Evolutionary conservation across 1,140 invertebrate genomes (phyloP).

Genomic region (Eriocheir sinensis): DNA sequence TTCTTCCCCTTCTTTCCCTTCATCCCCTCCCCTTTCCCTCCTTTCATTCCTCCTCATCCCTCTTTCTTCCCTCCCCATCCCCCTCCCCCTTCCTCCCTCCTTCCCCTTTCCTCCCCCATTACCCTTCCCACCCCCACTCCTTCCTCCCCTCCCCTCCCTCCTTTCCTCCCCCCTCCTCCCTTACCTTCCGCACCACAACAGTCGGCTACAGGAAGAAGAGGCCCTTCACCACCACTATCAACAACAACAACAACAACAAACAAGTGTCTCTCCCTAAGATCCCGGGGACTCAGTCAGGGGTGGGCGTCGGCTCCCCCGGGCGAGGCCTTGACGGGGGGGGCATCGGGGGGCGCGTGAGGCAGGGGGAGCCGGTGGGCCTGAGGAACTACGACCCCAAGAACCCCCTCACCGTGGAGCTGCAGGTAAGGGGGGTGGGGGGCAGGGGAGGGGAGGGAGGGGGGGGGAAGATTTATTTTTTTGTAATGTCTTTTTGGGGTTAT

Average conservation of each 20-base stretch:
- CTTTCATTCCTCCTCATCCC: no score
- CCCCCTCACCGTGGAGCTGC: constrained; percentile 77
- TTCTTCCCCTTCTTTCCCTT: background rate
- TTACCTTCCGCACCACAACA: background rate
- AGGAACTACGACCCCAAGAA: constrained; percentile 77
- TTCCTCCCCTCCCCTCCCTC: background rate
- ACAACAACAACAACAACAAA: constrained; percentile 51
- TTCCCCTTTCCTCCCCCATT: background rate
- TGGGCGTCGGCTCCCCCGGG: constrained; percentile 25
- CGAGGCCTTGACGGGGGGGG: background rate
- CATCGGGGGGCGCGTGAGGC: background rate
- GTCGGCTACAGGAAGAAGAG: constrained; percentile 48
- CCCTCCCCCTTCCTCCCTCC: no score
- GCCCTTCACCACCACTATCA: background rate
- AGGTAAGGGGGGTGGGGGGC: constrained; percentile 46
- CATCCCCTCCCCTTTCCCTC: background rate
- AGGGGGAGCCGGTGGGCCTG: constrained; percentile 69
- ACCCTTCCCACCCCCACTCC: background rate
- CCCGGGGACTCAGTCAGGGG: constrained; percentile 27
- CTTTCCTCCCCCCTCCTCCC: background rate
- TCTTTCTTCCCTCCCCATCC: no score
- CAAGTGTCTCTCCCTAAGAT: constrained; percentile 64
- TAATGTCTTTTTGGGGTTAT: background rate
- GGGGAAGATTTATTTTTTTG: background rate
- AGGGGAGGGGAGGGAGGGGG: background rate